Base-by-base conservation (phyloP, 2,113 vertebrate genomes). In the Neolamprologus sp. region DNA sequence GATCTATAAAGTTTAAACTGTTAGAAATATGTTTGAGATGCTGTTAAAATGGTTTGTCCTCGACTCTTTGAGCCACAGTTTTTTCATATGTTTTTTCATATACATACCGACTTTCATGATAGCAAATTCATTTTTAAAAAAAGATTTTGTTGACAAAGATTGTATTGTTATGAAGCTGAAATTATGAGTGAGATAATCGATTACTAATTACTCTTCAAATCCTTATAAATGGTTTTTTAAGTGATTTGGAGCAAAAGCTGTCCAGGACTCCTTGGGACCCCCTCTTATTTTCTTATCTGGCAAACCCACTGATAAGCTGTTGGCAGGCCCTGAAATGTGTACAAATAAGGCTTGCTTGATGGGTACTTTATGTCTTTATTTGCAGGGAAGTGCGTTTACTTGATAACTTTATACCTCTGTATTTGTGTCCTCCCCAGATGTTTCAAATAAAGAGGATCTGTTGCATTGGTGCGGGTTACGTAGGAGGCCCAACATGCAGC, bases 401-500 rank as follows among this genome's bases (percentile, higher is more conserved):
- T 49, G 23, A 49, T 78, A 12, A 12, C 10, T 68, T 71, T 17
- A 7, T 65, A 53, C 3, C 2, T 78, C 7, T 78, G 23, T 49
- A 2, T 49, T 49, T 49, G 71, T 33, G 13, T 82, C 19, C 17
- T 89, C 28, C 17, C 3, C 84, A 97, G 96, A 99, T 99, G 99
- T 97, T 99, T 93, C 95, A 99, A 94, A 98, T 99, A 80, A 99
- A 97, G 95, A 98, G 96, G 94, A 98, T 99, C 85, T 99, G 99
- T 87, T 99, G 99, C 88, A 99, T 99, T 1, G 99, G 99, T 7
- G 99, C 99, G 1, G 99, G 99, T 33, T 99, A 99, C 16, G 99
- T 99, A 0, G 99, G 99, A 16, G 99, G 99, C 7, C 99, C 99
- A 7, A 99, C 99, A 1, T 99, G 99, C 88, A 99, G 98, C 4